Evolutionary conservation across 2,888 invertebrate species (phyloP).

Genomic region (Amblyjoppa proteus): DNA sequence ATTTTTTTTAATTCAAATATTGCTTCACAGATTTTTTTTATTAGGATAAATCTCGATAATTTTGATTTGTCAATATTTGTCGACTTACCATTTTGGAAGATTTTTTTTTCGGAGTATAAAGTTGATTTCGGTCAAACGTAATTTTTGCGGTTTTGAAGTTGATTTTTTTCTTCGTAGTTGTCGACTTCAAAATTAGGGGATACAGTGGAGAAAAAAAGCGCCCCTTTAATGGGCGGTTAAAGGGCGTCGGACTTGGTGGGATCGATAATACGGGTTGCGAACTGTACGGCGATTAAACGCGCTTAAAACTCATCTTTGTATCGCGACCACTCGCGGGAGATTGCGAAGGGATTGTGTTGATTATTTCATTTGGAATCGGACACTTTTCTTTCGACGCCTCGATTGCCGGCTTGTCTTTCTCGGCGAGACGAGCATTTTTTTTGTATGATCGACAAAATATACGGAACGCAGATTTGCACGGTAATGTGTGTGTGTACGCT

Average conservation of each 20-base stretch:
- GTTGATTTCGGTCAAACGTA: background rate
- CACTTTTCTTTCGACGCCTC: conserved; percentile 65
- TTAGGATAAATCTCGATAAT: background rate
- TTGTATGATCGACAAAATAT: conserved; percentile 1
- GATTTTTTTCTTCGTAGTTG: conserved; percentile 21
- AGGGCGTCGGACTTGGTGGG: conserved; percentile 59
- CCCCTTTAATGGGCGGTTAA: conserved; percentile 35
- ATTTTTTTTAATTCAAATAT: too few species aligned
- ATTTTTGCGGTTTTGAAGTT: background rate
- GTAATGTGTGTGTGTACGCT: conserved; percentile 20
- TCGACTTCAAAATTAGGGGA: conserved; percentile 45
- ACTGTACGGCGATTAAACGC: conserved; percentile 39
- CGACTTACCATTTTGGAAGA: background rate
- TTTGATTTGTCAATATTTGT: background rate
- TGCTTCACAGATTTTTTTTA: background rate
- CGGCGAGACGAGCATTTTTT: conserved; percentile 55
- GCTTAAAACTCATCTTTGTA: conserved; percentile 6
- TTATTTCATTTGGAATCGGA: conserved; percentile 39
- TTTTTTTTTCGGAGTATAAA: background rate
- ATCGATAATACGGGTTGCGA: conserved; percentile 58
- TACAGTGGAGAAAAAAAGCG: conserved; percentile 35
- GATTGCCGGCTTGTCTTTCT: conserved; percentile 61
- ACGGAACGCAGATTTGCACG: conserved; percentile 34
- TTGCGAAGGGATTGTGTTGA: background rate
- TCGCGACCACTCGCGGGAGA: background rate